Evolutionary conservation across 2,888 invertebrate species (phyloP), one percentile per base, ranked within the genome.

Genomic region (Diarsia dahlii): DNA sequence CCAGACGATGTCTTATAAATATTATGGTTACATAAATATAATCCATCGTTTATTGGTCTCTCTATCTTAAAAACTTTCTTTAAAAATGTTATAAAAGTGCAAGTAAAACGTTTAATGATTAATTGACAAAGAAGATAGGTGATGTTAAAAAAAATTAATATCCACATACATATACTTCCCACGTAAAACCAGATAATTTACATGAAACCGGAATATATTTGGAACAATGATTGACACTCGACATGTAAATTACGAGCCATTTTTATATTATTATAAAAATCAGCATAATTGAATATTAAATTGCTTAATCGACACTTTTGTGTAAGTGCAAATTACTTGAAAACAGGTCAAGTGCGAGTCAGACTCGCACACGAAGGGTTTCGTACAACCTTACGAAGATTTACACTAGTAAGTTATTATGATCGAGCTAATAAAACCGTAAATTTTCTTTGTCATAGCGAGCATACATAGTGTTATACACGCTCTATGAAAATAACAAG

Each of bases 261-360:
- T 82, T 85, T 70, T 50, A 65, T 63, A 58, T 64, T 72, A 71
- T 72, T 60, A 73, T 45, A 63, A 66, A 66, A 74, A 84, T 73
- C 69, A 50, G 63, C 67, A 80, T 76, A 65, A 76, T 82, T 86
- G 68, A 80, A 86, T 78, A 67, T 73, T 65, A 89, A 90, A 91
- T 89, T 88, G 81, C 88, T 89, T 89, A 89, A 89, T 89, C 82
- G 88, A 77, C 84, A 80, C 76, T 52, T 63, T 56, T 52, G 63
- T 77, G 58, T 52, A 45, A 69, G 68, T 67, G 69, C 75, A 76
- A 89, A 91, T 90, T 90, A 88, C 83, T 76, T 74, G 20, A 67
- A 82, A 45, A 45, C 1, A 5, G 63, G n/a, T 1, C 15, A 63
- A 63, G 63, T 45, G 1, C 15, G 15, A 45, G 13, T 45, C 9